Conservation (phyloP, 2,797 vertebrate species). For the Pseudomugil tenellus region DNA sequence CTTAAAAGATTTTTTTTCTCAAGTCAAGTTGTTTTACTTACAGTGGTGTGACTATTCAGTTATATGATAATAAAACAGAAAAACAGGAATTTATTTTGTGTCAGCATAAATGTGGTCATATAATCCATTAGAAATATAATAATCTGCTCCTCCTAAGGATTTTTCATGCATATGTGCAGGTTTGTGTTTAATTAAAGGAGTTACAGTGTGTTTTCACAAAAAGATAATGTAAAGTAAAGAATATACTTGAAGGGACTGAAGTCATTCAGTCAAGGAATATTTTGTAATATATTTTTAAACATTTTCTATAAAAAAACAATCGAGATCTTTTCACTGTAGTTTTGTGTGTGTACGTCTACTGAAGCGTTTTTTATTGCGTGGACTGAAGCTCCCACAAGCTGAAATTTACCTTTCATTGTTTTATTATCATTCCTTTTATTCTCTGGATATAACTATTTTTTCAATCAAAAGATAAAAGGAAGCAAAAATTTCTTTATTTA, state of each 20-base stretch:
- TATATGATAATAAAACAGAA: not conserved
- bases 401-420: constrained; percentile 47
- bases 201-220: not conserved
- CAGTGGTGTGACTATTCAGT: constrained; percentile 1
- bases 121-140: not conserved
- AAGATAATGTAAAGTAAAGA: not conserved
- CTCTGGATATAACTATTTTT: constrained; percentile 42
- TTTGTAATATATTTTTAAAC: not conserved
- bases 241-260: not conserved
- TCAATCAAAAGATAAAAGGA: constrained; percentile 46
- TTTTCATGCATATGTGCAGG: not conserved
- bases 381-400: constrained; percentile 42
- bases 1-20: not conserved
- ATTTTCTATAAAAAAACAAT: constrained; percentile 5
- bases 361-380: constrained; percentile 26
- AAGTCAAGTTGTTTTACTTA: not conserved
- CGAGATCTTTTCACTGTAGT: constrained; percentile 24
- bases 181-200: not conserved
- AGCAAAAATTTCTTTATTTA: constrained; percentile 30
- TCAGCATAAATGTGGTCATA: not conserved
- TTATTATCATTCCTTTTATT: constrained; percentile 44
- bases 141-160: not conserved
- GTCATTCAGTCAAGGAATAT: not conserved
- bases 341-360: constrained; percentile 30
- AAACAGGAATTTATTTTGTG: not conserved